Evolutionary conservation across 2,888 invertebrate species (phyloP).

Genomic region (Synanthedon formicaeformis): DNA sequence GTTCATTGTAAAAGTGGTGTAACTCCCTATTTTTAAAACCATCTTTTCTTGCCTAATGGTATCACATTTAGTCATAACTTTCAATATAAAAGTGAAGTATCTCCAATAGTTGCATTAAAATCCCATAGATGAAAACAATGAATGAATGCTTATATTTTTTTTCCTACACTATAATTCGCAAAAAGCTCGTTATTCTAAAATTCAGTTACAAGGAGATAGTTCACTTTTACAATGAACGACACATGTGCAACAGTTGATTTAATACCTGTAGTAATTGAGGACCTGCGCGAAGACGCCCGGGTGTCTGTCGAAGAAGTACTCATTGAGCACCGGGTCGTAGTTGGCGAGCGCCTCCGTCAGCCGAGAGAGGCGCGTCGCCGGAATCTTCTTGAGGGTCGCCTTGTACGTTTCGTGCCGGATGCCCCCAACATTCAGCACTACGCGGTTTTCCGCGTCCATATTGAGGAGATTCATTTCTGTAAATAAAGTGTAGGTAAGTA

Average conservation of each 20-base stretch:
- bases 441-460: slow-evolving; percentile 98
- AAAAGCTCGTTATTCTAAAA: too few species aligned
- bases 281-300: slow-evolving; percentile 97
- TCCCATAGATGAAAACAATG: too few species aligned
- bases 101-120: too few species aligned
- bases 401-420: slow-evolving; percentile 97
- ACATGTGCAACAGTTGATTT: neutral
- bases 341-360: slow-evolving; percentile 97
- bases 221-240: too few species aligned
- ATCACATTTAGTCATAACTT: too few species aligned
- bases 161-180: too few species aligned
- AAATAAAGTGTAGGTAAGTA: neutral
- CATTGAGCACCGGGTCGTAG: slow-evolving; percentile 98
- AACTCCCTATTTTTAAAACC: too few species aligned
- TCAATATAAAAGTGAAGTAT: too few species aligned
- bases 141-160: too few species aligned
- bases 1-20: too few species aligned
- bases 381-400: slow-evolving; percentile 96
- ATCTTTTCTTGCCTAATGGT: too few species aligned
- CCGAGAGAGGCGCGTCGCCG: slow-evolving; percentile 92
- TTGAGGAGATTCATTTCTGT: slow-evolving; percentile 88
- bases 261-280: slow-evolving; percentile 94
- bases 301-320: slow-evolving; percentile 99
- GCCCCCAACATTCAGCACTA: slow-evolving; percentile 98
- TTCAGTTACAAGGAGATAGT: too few species aligned